phyloP scores from a whole-genome alignment of 1,140 invertebrate species.

The Procambarus virginalis region DNA sequence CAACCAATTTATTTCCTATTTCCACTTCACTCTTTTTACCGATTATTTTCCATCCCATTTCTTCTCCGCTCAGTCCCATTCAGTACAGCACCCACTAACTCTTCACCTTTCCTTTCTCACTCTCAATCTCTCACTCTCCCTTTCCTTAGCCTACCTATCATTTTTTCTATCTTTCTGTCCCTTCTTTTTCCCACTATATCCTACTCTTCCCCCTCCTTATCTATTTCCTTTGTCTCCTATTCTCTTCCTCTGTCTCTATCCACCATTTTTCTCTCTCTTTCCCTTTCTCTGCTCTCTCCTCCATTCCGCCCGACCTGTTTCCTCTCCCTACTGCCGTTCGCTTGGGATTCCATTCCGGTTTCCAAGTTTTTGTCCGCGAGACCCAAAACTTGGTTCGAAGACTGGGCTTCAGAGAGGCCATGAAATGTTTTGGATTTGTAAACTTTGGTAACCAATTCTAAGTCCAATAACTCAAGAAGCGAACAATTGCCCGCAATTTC shows the following conservation, averaged over 20 bases:
- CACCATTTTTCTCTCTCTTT: background rate
- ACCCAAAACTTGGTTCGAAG: background rate
- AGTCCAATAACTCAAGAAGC: conserved; percentile 8
- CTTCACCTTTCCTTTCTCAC: background rate
- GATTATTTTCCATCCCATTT: no score
- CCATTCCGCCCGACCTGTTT: background rate
- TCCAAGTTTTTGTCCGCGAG: background rate
- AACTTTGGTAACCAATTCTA: conserved; percentile 4
- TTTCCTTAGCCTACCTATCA: no score
- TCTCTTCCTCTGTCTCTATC: no score
- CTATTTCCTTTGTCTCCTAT: background rate
- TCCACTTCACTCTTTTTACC: no score
- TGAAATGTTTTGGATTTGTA: conserved; percentile 9
- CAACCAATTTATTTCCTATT: background rate
- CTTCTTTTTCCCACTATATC: background rate
- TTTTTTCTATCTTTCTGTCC: background rate
- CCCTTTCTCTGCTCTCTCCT: background rate
- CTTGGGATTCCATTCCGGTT: background rate
- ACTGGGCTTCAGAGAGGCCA: background rate
- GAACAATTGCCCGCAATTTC: conserved; percentile 2
- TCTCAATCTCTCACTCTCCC: no score
- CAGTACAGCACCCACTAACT: background rate
- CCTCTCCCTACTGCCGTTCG: background rate
- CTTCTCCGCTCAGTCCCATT: background rate
- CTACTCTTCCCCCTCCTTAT: background rate